Evolutionary conservation across 2,797 vertebrate genomes (phyloP).

Genomic region (Chaetodon trifasciatus): DNA sequence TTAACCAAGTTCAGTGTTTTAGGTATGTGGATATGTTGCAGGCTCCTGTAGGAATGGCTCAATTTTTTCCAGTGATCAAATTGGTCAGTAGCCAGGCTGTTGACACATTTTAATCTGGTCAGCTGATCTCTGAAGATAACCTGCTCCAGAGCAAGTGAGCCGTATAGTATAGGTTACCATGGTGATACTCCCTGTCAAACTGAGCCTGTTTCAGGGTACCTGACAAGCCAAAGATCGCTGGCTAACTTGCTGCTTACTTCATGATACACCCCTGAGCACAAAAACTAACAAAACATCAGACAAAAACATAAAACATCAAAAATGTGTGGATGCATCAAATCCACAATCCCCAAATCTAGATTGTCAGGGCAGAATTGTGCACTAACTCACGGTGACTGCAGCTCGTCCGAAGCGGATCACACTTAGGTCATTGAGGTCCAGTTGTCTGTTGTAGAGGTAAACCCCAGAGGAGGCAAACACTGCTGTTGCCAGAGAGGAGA

Average conservation of each 20-base stretch:
- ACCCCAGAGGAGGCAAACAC: slow-evolving; percentile 89
- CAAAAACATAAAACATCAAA: not conserved
- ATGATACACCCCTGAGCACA: not conserved
- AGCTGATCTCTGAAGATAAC: not conserved
- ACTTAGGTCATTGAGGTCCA: slow-evolving; percentile 93
- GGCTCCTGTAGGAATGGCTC: no score
- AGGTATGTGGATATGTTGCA: no score
- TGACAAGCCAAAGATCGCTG: not conserved
- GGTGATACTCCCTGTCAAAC: not conserved
- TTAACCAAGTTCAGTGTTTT: no score
- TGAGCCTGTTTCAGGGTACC: not conserved
- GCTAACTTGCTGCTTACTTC: not conserved
- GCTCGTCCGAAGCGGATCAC: slow-evolving; percentile 93
- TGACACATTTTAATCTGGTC: no score
- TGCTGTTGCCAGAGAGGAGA: slow-evolving; percentile 87
- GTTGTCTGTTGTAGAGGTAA: slow-evolving; percentile 86
- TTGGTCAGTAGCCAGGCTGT: no score
- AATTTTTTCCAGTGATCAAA: no score
- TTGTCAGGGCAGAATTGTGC: not conserved
- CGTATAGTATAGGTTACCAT: not conserved
- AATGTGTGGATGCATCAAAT: not conserved
- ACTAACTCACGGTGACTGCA: slow-evolving; percentile 88
- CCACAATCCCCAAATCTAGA: not conserved
- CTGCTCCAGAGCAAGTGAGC: not conserved
- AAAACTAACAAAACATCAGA: not conserved